Evolutionary conservation across 2,113 vertebrate species (phyloP).

Genomic region (Loxodonta africana): DNA sequence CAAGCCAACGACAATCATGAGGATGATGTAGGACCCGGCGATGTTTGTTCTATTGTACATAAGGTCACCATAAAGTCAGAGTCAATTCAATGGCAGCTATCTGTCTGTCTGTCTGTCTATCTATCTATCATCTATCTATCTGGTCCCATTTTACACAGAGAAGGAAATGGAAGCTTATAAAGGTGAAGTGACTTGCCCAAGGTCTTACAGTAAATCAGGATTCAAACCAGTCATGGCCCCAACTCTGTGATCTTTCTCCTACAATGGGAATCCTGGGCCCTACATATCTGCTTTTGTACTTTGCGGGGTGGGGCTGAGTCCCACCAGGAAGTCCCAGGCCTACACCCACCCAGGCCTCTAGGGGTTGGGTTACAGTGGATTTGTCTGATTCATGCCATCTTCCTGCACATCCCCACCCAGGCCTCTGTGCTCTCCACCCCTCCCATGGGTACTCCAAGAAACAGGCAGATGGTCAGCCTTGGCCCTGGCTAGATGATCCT

Average conservation of each 20-base stretch:
- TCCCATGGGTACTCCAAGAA: background rate
- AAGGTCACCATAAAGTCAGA: no score
- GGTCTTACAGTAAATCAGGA: background rate
- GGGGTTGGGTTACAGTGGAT: background rate
- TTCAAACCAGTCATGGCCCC: background rate
- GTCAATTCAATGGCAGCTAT: no score
- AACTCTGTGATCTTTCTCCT: background rate
- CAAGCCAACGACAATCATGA: no score
- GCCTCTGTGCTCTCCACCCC: background rate
- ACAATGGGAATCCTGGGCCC: background rate
- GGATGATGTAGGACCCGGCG: no score
- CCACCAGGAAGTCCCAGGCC: background rate
- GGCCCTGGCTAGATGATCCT: background rate
- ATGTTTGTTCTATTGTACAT: no score
- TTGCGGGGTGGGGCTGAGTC: background rate
- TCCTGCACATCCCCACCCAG: background rate
- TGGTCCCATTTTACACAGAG: background rate
- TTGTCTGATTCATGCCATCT: fast-evolving
- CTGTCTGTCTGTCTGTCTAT: no score
- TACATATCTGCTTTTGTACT: background rate
- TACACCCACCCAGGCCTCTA: background rate
- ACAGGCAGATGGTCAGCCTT: background rate
- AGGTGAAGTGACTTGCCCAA: background rate
- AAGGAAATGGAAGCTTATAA: background rate
- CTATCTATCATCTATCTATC: no score